These are phyloP conservation scores for Nipponacmea schrenckii DNA, from an alignment of 2,888 invertebrate genomes.

Conservation along the genomic window DNA sequence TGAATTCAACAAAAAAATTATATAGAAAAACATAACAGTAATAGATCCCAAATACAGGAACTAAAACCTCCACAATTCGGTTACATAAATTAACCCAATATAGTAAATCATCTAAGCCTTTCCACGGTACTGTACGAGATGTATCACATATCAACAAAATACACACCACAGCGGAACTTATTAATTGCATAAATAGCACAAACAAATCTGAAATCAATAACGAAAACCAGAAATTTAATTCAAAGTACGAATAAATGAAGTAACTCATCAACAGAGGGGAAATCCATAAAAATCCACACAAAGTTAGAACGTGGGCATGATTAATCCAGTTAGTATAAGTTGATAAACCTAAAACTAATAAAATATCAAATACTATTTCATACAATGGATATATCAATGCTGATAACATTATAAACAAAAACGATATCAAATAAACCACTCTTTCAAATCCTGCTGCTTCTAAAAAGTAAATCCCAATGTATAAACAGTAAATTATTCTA, in stretches of 20 bases:
- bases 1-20: slow-evolving; percentile 68
- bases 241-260: slow-evolving; percentile 68
- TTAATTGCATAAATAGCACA: slow-evolving; percentile 69
- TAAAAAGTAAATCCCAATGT: slow-evolving; percentile 71
- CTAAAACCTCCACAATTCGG: slow-evolving; percentile 70
- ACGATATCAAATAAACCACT: slow-evolving; percentile 70
- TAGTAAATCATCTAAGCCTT: slow-evolving; percentile 70
- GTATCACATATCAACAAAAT: slow-evolving; percentile 70
- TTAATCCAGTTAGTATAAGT: slow-evolving; percentile 62
- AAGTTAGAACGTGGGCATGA: slow-evolving; percentile 67
- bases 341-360: slow-evolving; percentile 70
- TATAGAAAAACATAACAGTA: slow-evolving; percentile 70
- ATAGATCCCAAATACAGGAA: slow-evolving; percentile 72
- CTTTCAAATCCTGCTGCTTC: slow-evolving; percentile 70
- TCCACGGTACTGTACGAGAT: slow-evolving; percentile 67
- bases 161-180: slow-evolving; percentile 70
- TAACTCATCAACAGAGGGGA: slow-evolving; percentile 69
- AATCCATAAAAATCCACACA: slow-evolving; percentile 67
- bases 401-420: slow-evolving; percentile 72
- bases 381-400: slow-evolving; percentile 72
- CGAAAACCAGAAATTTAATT: slow-evolving; percentile 70
- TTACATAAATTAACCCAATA: slow-evolving; percentile 70
- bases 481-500: slow-evolving; percentile 71
- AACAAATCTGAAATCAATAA: slow-evolving; percentile 71
- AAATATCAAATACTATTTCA: slow-evolving; percentile 71